Evolutionary conservation across 2,888 invertebrate species (phyloP), one percentile per base, ranked within the genome.

Genomic region (Acronicta leporina): DNA sequence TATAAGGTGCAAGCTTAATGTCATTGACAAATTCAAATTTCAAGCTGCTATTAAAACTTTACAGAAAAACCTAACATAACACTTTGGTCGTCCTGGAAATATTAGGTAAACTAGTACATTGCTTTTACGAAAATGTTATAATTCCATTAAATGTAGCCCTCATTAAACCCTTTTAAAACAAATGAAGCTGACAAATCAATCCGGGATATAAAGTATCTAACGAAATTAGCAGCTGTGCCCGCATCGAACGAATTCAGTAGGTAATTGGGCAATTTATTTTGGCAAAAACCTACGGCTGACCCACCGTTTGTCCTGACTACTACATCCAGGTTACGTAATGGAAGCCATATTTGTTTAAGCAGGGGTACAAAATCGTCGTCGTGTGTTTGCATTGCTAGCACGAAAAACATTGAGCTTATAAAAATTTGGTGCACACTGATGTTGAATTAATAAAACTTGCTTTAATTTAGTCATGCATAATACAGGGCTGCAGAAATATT

Each of bases 201-300:
- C 35, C 44, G 5, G 51, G 16, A 15, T 13, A 44, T 41, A 33
- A 68, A 33, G 14, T 52, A 44, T 50, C 47, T 54, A 16, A 16
- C 20, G 42, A 59, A 51, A 59, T 68, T 52, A 63, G 47, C 68
- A 64, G 54, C 70, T 69, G 64, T 16, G 54, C 41, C 64, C 59
- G 41, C 59, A 59, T 69, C 14, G 59, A 54, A 44, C 43, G 49
- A 8, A 41, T 44, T 25, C 38, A 7, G 50, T 64, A n/a, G n/a
- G n/a, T n/a, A 54, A 69, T 64, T 64, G 54, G 47, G 35, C 50
- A 47, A 68, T 69, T 69, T 59, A 64, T 64, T 64, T 58, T 45
- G 25, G 33, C 11, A 45, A 33, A 68, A 64, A 51, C 59, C 64
- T 47, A 10, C n/a, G 44, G 16, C 38, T 54, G 54, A 64, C 58